phyloP scores from a whole-genome alignment of 2,888 invertebrate genomes.

The Minunthozetes semirufus region DNA sequence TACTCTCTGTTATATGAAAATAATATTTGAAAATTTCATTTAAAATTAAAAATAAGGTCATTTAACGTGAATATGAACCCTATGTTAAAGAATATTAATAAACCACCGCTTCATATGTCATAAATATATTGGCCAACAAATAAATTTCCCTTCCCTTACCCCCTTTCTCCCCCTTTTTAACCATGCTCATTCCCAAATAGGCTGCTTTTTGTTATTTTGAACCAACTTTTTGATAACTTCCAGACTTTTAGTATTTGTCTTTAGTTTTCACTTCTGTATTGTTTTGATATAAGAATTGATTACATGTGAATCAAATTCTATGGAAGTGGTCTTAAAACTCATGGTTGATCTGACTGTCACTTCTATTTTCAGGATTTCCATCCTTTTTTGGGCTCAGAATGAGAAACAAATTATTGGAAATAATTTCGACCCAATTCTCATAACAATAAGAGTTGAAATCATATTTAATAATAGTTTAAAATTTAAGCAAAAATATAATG shows the following conservation, averaged over 20 bases:
- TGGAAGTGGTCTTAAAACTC: not conserved
- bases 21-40: constrained; percentile 18
- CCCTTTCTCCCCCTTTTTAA: too few species aligned
- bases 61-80: not conserved
- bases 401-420: too few species aligned
- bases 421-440: too few species aligned
- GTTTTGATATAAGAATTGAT: not conserved
- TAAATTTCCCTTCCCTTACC: not conserved
- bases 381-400: too few species aligned
- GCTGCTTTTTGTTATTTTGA: not conserved
- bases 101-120: constrained; percentile 10
- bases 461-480: too few species aligned
- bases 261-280: not conserved
- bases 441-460: too few species aligned
- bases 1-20: not conserved
- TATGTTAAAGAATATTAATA: not conserved
- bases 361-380: too few species aligned
- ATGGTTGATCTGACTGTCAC: too few species aligned
- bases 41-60: constrained; percentile 24
- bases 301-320: not conserved
- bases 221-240: not conserved
- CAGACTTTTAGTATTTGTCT: not conserved
- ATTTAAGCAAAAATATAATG: too few species aligned
- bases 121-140: constrained; percentile 14
- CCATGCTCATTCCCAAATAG: too few species aligned